Evolutionary conservation across 1,140 invertebrate species (phyloP), one percentile per base, ranked within the genome.

Genomic region (Camponotus pennsylvanicus): DNA sequence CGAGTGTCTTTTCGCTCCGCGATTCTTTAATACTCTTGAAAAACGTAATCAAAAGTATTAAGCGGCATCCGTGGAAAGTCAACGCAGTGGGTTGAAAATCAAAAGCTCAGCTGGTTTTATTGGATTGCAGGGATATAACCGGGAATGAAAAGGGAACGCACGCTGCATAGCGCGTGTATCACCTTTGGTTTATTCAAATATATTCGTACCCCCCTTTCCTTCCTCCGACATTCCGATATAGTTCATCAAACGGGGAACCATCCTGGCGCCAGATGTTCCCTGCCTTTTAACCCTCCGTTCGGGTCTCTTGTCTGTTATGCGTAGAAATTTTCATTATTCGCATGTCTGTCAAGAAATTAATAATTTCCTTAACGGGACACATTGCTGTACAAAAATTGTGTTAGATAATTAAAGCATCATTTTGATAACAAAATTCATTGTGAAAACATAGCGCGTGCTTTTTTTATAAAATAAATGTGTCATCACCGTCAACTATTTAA

Each of bases 141-240:
- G 88, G 49, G 86, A 88, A 86, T 90, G 88, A 88, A 92, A 91
- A 42, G 83, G 89, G 90, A 91, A 90, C 71, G 83, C 73, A 76
- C 69, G 78, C 69, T 78, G 69, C 67, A 86, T 37, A 75, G 37
- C 37, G 84, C 32, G 55, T 37, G 34, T 78, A 21, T 18, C 88
- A 92, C 89, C 88, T 92, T 93, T 91, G 90, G 90, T 91, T 93
- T 93, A 93, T 93, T 93, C 92, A 93, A 93, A 93, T 92, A 88
- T 82, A 92, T 93, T 91, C 90, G 86, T 59, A 55, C 15, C 15
- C 21, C 11, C 11, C 18, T 18, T n/a, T 45, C 15, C 86, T 78
- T 73, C 84, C 85, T 21, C 61, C 61, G 84, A 70, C 89, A 93
- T 93, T 91, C 92, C 92, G 89, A 92, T 93, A 92, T 89, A 91